Percentiles rank a stretch among this genome's conserved stretches.
These are phyloP conservation scores for Drosophila sulfurigaster DNA, from an alignment of 1,140 invertebrate genomes.

Conservation along the genomic window DNA sequence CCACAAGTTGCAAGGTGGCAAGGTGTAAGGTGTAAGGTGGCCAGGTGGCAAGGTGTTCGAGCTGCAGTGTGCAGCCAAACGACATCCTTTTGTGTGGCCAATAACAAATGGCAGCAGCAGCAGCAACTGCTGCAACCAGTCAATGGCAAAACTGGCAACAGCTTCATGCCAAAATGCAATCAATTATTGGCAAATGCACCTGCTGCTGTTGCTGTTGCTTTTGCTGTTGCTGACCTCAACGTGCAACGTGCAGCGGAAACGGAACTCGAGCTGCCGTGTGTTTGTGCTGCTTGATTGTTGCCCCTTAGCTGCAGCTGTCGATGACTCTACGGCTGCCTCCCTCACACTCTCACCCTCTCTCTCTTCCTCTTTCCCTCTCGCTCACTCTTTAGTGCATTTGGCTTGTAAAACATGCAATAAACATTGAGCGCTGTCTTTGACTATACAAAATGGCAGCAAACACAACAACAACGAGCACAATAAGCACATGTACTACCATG, in stretches of 20 bases:
- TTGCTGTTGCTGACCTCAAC: constrained; percentile 63
- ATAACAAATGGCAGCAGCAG: constrained; percentile 60
- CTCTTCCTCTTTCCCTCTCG: constrained; percentile 2
- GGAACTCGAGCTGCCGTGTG: constrained; percentile 55
- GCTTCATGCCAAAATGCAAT: constrained; percentile 79
- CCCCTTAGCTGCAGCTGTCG: constrained; percentile 36
- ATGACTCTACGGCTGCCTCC: constrained; percentile 4
- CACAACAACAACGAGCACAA: not conserved
- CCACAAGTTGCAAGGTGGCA: constrained; percentile 25
- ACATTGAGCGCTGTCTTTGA: constrained; percentile 42
- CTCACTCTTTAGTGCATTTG: constrained; percentile 54
- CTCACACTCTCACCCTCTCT: not conserved
- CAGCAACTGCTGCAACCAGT: constrained; percentile 4
- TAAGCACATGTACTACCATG: constrained; percentile 14
- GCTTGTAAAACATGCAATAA: constrained; percentile 73
- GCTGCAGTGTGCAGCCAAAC: constrained; percentile 6
- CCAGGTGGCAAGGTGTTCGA: constrained; percentile 18
- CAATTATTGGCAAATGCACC: constrained; percentile 81
- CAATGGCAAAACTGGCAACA: constrained; percentile 54
- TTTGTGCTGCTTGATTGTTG: constrained; percentile 61
- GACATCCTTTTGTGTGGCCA: constrained; percentile 45
- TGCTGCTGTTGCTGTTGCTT: constrained; percentile 31
- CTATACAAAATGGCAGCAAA: constrained; percentile 10
- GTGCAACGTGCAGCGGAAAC: constrained; percentile 55
- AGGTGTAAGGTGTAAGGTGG: constrained; percentile 3